These are phyloP conservation scores for Rostratula benghalensis DNA, from an alignment of 2,113 vertebrate genomes.

Conservation along the genomic window DNA sequence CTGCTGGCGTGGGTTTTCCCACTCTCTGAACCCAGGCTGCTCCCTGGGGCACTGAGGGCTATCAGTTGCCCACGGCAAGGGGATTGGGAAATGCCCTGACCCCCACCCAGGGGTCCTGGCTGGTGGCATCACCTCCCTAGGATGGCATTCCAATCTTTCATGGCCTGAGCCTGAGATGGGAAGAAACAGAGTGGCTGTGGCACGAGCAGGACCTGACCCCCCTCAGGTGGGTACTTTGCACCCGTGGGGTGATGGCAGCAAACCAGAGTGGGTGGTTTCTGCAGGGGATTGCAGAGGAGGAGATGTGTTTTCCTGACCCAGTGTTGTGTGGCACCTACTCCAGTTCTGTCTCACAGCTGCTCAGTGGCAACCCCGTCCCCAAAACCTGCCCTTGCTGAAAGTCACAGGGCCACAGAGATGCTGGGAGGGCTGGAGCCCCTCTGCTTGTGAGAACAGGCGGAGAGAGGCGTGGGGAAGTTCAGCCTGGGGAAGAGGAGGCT, in stretches of 20 bases:
- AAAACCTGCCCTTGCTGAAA: neutral
- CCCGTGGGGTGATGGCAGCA: fast-evolving
- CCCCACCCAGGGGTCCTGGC: too few relatives aligned
- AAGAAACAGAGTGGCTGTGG: fast-evolving
- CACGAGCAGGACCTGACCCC: neutral
- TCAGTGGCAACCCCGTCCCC: neutral
- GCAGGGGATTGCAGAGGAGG: neutral
- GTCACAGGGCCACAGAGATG: neutral
- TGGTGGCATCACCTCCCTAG: neutral
- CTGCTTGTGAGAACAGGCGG: too few relatives aligned
- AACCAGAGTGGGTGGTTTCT: fast-evolving
- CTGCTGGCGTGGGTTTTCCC: neutral
- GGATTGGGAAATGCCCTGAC: fast-evolving
- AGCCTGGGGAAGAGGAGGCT: too few relatives aligned
- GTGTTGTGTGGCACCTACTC: neutral
- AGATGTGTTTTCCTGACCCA: neutral
- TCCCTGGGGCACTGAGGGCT: neutral
- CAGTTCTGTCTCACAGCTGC: neutral
- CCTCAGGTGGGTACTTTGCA: too few relatives aligned
- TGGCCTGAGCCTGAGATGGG: neutral
- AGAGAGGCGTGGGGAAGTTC: too few relatives aligned
- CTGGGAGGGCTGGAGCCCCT: too few relatives aligned
- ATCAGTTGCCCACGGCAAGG: too few relatives aligned
- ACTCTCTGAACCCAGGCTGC: neutral
- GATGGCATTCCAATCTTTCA: fast-evolving